Evolutionary conservation across 2,113 vertebrate species (phyloP), one percentile per base, ranked within the genome.

Genomic region (Naja naja): DNA sequence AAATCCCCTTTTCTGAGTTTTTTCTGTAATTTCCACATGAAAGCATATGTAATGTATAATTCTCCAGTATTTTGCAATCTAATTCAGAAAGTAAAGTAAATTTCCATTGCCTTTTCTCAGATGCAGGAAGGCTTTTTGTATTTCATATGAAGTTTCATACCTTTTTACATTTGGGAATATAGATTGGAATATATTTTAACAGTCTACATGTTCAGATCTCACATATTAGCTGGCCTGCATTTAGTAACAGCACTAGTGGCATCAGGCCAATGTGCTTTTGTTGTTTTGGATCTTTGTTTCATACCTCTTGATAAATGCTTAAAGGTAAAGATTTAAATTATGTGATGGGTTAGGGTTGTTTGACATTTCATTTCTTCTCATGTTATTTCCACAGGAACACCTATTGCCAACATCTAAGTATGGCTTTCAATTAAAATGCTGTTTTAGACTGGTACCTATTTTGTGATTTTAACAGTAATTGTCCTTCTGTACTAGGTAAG

Each of bases 401-500:
- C 88, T 58, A 96, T 55, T 92, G 55, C 74, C 64, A 91, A 81
- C 34, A 92, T 93, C 89, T 64, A 93, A 94, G 93, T 56, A 95
- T 64, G 91, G 81, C 90, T 85, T 93, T 54, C 43, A 91, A 89
- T 94, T 91, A 93, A 74, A 89, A 93, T 93, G 58, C 45, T 86
- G 1, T 69, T 95, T 92, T 64, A 96, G 92, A 92, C 95, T 95
- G 60, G 88, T 94, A 25, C 94, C 96, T 93, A 43, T 89, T 96
- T 91, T 96, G 47, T 94, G 95, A 34, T 94, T 95, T 94, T 93
- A 56, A 92, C 69, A 90, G 8, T 90, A 30, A 25, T 91, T 87
- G 53, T 49, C 34, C 1, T 55, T 87, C 27, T 93, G 1, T 91
- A 94, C 88, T 56, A 90, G 74, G 86, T 93, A 95, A 94, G 5